Conservation (phyloP, 2,888 invertebrate species). For the Pollenia griseotomentosa region DNA sequence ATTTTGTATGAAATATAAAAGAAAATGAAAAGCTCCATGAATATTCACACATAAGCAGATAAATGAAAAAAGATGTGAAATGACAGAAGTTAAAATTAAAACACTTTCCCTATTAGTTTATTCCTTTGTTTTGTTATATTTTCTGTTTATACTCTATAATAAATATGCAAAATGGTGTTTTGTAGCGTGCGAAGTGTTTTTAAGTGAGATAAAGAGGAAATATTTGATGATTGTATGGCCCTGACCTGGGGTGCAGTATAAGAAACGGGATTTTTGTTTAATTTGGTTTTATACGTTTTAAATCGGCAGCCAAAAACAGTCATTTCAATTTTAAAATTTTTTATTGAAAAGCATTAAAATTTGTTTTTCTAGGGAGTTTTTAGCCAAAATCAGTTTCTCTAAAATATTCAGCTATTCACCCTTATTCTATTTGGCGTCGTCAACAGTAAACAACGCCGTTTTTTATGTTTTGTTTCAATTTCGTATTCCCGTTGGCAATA, state of each 20-base stretch:
- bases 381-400: too few relatives aligned
- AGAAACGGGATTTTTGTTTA: too few relatives aligned
- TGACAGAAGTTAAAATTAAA: slow-evolving; percentile 59
- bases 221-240: neutral
- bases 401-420: too few relatives aligned
- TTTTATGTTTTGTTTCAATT: too few relatives aligned
- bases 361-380: too few relatives aligned
- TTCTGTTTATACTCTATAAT: neutral
- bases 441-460: too few relatives aligned
- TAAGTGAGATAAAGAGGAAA: neutral
- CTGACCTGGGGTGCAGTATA: neutral
- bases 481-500: too few relatives aligned
- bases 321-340: too few relatives aligned
- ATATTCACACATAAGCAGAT: slow-evolving; percentile 57
- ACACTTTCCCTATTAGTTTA: slow-evolving; percentile 55
- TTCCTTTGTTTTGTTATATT: slow-evolving; percentile 29
- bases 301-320: too few relatives aligned
- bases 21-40: slow-evolving; percentile 34
- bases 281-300: too few relatives aligned
- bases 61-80: slow-evolving; percentile 47
- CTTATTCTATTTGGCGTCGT: too few relatives aligned
- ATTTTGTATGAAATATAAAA: slow-evolving; percentile 18
- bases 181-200: neutral
- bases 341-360: too few relatives aligned
- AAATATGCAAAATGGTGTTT: slow-evolving; percentile 11